A percentile compares a stretch with the other conserved stretches of the same genome.
phyloP scores from a whole-genome alignment of 2,888 invertebrate species.

The Protodeltote pygarga region DNA sequence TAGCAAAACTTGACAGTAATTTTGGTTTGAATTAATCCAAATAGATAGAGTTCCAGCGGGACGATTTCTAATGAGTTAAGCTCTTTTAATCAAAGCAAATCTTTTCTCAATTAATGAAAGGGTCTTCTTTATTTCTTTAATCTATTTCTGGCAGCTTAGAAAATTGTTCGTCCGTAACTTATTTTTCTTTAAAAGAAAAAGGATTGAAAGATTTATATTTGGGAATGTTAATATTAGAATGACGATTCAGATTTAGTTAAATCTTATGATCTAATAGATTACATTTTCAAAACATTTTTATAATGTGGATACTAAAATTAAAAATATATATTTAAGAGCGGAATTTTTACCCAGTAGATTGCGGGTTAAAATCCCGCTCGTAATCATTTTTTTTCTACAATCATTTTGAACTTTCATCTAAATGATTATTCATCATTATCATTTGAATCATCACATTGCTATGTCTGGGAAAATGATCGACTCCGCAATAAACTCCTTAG shows the following conservation, averaged over 20 bases:
- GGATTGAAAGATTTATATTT: conserved; percentile 22
- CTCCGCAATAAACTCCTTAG: no score
- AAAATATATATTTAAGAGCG: no score
- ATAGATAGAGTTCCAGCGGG: conserved; percentile 16
- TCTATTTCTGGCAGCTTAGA: conserved; percentile 44
- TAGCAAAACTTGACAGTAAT: conserved; percentile 16
- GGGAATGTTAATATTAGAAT: conserved; percentile 5
- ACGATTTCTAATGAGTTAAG: conserved; percentile 38
- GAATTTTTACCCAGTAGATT: no score
- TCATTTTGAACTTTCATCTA: no score
- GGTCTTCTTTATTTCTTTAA: conserved; percentile 39
- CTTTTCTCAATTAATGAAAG: conserved; percentile 45
- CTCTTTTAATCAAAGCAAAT: conserved; percentile 46
- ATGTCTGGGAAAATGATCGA: no score
- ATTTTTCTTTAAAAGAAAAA: conserved; percentile 33
- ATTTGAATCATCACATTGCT: no score
- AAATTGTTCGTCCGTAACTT: conserved; percentile 30
- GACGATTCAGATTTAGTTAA: conserved; percentile 9
- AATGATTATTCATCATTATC: no score
- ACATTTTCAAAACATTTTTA: no score
- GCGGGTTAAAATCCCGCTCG: no score
- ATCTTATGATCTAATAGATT: no score
- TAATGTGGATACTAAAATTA: no score
- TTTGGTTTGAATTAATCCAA: conserved; percentile 22
- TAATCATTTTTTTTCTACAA: no score